A percentile compares a stretch with the other conserved stretches of the same genome.
Conservation (phyloP, 2,113 vertebrate genomes). For the Corythoichthys haematopterus region DNA sequence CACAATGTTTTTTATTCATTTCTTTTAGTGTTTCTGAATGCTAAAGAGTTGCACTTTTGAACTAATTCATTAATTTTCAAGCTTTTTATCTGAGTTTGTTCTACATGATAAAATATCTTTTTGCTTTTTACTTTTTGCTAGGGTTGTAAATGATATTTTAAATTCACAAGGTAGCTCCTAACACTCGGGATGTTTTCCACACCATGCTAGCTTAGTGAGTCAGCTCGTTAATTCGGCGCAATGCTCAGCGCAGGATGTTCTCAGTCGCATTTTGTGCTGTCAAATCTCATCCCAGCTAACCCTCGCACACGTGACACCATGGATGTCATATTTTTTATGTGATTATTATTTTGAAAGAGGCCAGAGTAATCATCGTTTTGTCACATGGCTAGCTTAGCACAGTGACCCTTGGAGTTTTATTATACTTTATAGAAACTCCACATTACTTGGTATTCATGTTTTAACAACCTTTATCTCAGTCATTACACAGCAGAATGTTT, state of each 20-base stretch:
- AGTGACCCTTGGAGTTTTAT: neutral
- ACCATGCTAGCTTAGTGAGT: slow-evolving; percentile 24
- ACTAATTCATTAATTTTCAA: no score
- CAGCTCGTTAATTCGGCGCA: slow-evolving; percentile 32
- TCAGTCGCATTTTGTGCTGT: neutral
- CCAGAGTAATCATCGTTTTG: slow-evolving; percentile 7
- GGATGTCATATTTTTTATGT: neutral
- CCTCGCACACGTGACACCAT: neutral
- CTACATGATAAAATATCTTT: no score
- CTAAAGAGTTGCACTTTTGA: no score
- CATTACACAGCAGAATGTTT: slow-evolving; percentile 12
- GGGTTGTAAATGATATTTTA: neutral
- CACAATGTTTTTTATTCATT: no score
- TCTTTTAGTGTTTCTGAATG: no score
- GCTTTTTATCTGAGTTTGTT: no score
- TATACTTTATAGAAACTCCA: neutral
- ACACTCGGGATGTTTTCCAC: slow-evolving; percentile 33
- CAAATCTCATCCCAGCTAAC: neutral
- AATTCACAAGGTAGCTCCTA: slow-evolving; percentile 10
- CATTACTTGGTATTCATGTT: neutral
- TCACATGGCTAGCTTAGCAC: neutral
- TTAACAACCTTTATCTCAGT: neutral
- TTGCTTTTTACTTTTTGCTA: no score
- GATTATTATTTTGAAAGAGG: slow-evolving; percentile 14
- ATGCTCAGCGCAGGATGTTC: slow-evolving; percentile 22